Conservation (phyloP, 2,113 vertebrate genomes). For the Oreochromis tanganicae region DNA sequence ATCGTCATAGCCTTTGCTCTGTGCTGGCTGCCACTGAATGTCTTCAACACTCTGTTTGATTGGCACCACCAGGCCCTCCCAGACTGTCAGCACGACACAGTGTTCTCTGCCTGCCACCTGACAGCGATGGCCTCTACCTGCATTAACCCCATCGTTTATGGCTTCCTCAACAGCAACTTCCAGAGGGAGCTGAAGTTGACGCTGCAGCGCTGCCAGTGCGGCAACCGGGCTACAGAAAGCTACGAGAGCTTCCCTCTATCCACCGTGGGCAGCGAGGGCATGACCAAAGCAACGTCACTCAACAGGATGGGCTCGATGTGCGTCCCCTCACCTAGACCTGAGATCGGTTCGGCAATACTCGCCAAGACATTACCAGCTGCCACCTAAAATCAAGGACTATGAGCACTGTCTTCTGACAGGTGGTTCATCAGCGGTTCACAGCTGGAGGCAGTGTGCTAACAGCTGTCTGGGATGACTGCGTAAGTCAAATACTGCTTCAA, state of each 20-base stretch:
- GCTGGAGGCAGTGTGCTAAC: background rate
- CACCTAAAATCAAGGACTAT: background rate
- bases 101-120: constrained; percentile 76
- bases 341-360: constrained; percentile 1
- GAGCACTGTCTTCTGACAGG: background rate
- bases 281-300: constrained; percentile 66
- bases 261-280: constrained; percentile 70
- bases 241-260: constrained; percentile 75
- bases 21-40: constrained; percentile 75
- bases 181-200: constrained; percentile 69
- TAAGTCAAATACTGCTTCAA: background rate
- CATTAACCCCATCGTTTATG: constrained; percentile 75
- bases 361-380: constrained; percentile 18
- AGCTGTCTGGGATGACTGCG: background rate
- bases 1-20: constrained; percentile 71
- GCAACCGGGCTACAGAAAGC: constrained; percentile 47
- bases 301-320: constrained; percentile 48
- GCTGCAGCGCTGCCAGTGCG: constrained; percentile 68
- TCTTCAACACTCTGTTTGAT: constrained; percentile 76
- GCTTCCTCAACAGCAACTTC: constrained; percentile 79
- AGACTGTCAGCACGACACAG: constrained; percentile 70
- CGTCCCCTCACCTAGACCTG: constrained; percentile 22
- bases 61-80: constrained; percentile 74
- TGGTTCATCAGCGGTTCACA: background rate
- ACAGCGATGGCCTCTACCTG: constrained; percentile 75